Evolutionary conservation across 2,888 invertebrate genomes (phyloP).

Genomic region (Idaea dimidiata): DNA sequence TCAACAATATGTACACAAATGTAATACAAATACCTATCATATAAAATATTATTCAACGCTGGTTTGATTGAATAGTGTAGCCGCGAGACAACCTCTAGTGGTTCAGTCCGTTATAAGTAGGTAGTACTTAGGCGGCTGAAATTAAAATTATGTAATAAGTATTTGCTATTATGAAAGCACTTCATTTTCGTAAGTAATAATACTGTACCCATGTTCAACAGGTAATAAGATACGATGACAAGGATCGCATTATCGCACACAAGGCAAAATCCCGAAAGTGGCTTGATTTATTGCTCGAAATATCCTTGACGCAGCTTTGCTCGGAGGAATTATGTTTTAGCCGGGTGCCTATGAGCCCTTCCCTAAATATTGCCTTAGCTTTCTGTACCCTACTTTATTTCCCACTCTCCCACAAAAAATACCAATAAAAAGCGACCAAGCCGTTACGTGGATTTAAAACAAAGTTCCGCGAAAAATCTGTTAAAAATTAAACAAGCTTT

Average conservation of each 20-base stretch:
- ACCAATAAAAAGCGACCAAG: not conserved
- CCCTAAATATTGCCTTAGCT: constrained; percentile 23
- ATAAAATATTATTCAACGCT: no score
- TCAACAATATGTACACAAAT: no score
- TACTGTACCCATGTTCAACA: constrained; percentile 58
- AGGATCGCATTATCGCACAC: constrained; percentile 59
- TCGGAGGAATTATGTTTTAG: constrained; percentile 46
- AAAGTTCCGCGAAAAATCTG: not conserved
- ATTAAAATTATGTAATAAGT: not conserved
- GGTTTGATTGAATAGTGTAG: no score
- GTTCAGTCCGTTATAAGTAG: not conserved
- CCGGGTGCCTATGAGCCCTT: constrained; percentile 32
- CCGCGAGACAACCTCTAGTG: not conserved
- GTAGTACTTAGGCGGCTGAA: not conserved
- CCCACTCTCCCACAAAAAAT: constrained; percentile 2
- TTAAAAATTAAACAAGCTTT: no score
- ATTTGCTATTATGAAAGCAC: constrained; percentile 22
- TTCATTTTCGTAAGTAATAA: constrained; percentile 43
- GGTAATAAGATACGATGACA: constrained; percentile 65
- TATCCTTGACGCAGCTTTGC: constrained; percentile 49
- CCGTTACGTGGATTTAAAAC: not conserved
- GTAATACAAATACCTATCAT: no score
- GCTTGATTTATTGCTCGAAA: constrained; percentile 59
- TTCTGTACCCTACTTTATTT: constrained; percentile 19
- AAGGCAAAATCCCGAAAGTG: constrained; percentile 56